phyloP scores from a whole-genome alignment of 2,797 vertebrate species.

The Acanthopagrus latus region DNA sequence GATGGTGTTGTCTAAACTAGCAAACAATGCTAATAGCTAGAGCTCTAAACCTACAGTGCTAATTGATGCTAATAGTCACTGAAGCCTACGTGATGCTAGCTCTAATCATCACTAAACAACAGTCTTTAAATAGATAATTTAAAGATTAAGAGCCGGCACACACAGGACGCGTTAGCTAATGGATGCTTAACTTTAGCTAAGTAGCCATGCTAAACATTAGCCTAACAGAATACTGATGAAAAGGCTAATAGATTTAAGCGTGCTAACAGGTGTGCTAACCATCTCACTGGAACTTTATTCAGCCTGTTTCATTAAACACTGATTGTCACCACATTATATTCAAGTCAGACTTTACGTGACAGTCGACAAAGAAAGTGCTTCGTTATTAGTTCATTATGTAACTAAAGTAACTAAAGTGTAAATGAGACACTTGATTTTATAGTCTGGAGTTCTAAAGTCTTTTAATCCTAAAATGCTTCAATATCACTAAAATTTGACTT shows the following conservation, averaged over 20 bases:
- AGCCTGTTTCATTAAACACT: not conserved
- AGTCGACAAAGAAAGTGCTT: conserved; percentile 17
- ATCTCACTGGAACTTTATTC: not conserved
- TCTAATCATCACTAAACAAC: not conserved
- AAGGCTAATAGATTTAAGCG: not conserved
- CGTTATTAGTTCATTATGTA: not conserved
- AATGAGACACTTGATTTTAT: not conserved
- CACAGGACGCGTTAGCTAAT: not conserved
- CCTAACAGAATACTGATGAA: not conserved
- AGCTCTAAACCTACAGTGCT: not conserved
- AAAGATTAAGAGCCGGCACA: not conserved
- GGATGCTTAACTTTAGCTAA: not conserved
- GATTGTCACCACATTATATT: conserved; percentile 53
- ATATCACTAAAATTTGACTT: not conserved
- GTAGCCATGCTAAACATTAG: conserved; percentile 14
- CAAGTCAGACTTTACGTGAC: conserved; percentile 11
- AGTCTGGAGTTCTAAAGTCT: not conserved
- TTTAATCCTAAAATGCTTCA: not conserved
- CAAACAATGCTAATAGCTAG: conserved; percentile 5
- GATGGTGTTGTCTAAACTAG: not conserved
- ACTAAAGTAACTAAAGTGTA: no score
- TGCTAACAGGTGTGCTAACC: not conserved
- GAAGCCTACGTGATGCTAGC: not conserved
- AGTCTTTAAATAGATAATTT: not conserved
- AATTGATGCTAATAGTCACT: not conserved